Base-by-base conservation (phyloP, 1,140 invertebrate species). In the Drosophila takahashii region DNA sequence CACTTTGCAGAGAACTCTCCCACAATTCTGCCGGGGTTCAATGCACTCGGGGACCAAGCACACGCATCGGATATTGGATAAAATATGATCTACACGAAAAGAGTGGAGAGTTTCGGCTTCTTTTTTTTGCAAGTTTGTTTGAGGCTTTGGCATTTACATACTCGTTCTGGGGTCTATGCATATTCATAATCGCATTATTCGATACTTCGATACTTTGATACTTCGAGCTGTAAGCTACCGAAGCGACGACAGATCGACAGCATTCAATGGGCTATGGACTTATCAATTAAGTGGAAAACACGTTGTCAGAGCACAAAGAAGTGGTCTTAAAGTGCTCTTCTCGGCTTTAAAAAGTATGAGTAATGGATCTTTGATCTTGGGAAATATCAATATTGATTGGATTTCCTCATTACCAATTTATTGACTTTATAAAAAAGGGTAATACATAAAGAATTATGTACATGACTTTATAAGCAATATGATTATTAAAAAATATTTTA, bases 141-240 rank as follows among this genome's bases (percentile, higher is more conserved):
- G 9, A 27, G 36, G 26, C 1, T 73, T 58, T 66, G 22, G 29
- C 45, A 66, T 76, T 76, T 76, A 76, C 71, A 76, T 75, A 75
- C 51, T 39, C 71, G 60, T 41, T 73, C 45, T 18, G 2, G 4
- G 15, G 18, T 13, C 26, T 6, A 26, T 70, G 27, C 47, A 70
- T 70, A 70, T 70, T 70, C 34, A 70, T 54, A 70, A 54, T 69
- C 66, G 66, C 15, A 39, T 70, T 70, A 70, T 67, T 70, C 66
- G 59, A 67, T 67, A 22, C 22, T 22, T 22, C 22, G 22, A 22
- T 22, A 22, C 22, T 22, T 22, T 22, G 53, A 66, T 66, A 45
- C 42, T 37, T 26, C 3, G 27, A 15, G 66, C 62, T 56, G 66
- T 67, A 69, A 70, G 66, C 62, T 26, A 8, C 11, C 61, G 5